Evolutionary conservation across 2,888 invertebrate genomes (phyloP).

Genomic region (Lamellibrachia columna): DNA sequence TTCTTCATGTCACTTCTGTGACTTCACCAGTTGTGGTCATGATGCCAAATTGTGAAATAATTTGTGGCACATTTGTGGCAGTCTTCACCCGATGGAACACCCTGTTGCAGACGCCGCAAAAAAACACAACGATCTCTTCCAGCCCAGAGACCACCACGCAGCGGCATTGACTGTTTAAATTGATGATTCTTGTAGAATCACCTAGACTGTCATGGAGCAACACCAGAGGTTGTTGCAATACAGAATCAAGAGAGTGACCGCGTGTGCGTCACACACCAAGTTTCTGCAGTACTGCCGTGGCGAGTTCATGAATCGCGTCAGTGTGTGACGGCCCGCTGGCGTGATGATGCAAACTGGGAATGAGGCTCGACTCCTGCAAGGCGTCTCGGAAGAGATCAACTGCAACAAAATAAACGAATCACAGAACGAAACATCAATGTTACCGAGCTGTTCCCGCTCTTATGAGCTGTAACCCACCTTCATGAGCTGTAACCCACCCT

Average conservation of each 20-base stretch:
- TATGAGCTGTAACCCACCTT: no score
- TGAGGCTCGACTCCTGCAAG: background rate
- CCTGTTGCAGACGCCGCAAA: background rate
- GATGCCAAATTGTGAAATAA: no score
- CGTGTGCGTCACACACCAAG: background rate
- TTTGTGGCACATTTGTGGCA: no score
- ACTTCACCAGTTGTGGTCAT: background rate
- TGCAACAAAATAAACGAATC: background rate
- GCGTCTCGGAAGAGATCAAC: background rate
- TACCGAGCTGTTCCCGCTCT: no score
- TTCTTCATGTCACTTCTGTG: background rate
- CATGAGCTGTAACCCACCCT: no score
- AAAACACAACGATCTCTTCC: background rate
- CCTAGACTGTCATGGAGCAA: background rate
- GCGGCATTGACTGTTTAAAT: background rate
- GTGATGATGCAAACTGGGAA: background rate
- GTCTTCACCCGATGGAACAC: background rate
- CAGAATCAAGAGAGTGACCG: background rate
- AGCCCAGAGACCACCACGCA: background rate
- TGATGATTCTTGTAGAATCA: background rate
- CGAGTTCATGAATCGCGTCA: background rate
- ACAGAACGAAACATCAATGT: background rate
- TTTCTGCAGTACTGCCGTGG: background rate
- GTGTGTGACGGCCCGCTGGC: background rate
- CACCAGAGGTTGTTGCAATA: no score